Base-by-base conservation (phyloP, 2,113 vertebrate genomes). In the Abramis brama region DNA sequence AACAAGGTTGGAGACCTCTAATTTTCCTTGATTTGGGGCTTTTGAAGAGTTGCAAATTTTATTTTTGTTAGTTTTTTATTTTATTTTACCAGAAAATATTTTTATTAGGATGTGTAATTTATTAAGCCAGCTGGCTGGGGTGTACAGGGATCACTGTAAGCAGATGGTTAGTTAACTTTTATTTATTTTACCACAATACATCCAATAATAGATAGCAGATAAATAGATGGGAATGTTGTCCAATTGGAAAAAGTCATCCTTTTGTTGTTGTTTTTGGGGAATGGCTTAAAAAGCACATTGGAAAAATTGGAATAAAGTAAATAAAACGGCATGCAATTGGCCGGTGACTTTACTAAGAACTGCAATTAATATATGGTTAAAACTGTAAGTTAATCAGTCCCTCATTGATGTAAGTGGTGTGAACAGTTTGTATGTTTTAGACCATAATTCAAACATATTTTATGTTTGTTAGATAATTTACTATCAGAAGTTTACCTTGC, bases 111-210 rank as follows among this genome's bases (percentile, higher is more conserved):
- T 79, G 11, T 62, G 21, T 33, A 13, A 10, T 79, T 62, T 79
- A 79, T 25, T 62, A 43, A 60, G 25, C 23, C 57, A 79, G 57
- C 77, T 60, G 33, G 36, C 23, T 43, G 23, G 36, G 7, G 23
- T 79, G 6, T 25, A 43, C 30, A 9, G 33, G 57, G 57, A 25
- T 79, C 36, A 5, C 21, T 17, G 33, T 11, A 43, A 50, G n/a
- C 73, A 50, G 73, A 50, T 75, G 73, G 73, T 27, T 50, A 75
- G 43, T 50, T 50, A 75, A 75, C 73, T 75, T 43, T 17, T 50
- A 6, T 75, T 75, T 50, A 75, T 47, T 25, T 47, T 23, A 8
- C 39, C 2, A 17, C 43, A 74, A 15, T n/a, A 1, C 11, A n/a
- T 74, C n/a, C 23, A 7, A 17, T 71, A 43, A 71, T 74, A 47